These are phyloP conservation scores for Eulemur albifrons DNA, from an alignment of 2,797 vertebrate genomes.

Conservation along the genomic window DNA sequence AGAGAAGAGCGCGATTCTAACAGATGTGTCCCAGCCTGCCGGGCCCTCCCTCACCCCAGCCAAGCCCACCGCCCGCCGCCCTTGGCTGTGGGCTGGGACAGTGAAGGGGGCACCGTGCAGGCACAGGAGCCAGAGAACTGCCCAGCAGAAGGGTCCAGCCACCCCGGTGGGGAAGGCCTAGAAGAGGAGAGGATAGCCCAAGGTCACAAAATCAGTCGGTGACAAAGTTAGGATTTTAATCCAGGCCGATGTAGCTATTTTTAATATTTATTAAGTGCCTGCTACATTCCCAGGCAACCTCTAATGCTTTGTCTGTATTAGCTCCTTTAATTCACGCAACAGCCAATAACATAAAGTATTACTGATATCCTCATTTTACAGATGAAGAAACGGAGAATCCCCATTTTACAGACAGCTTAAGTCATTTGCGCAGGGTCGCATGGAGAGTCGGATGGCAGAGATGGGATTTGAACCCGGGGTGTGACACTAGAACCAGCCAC, in stretches of 20 bases:
- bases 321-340: neutral
- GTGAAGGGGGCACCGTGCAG: fast-evolving
- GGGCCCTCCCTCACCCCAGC: neutral
- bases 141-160: neutral
- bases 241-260: neutral
- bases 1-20: neutral
- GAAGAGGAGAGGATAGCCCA: neutral
- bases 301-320: neutral
- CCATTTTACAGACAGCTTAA: neutral
- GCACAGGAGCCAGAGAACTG: neutral
- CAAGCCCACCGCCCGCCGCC: neutral
- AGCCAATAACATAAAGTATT: neutral
- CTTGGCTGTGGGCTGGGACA: neutral
- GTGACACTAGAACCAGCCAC: neutral
- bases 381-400: neutral
- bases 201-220: neutral
- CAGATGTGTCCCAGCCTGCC: neutral
- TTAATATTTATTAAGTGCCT: neutral
- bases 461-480: neutral
- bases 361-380: neutral
- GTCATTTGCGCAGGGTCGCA: neutral
- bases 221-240: neutral
- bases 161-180: neutral
- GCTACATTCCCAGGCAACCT: neutral
- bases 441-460: neutral